Percentiles rank a stretch among this genome's conserved stretches.
These are phyloP conservation scores for Chouioia cunea DNA, from an alignment of 2,888 invertebrate species.

Conservation along the genomic window DNA sequence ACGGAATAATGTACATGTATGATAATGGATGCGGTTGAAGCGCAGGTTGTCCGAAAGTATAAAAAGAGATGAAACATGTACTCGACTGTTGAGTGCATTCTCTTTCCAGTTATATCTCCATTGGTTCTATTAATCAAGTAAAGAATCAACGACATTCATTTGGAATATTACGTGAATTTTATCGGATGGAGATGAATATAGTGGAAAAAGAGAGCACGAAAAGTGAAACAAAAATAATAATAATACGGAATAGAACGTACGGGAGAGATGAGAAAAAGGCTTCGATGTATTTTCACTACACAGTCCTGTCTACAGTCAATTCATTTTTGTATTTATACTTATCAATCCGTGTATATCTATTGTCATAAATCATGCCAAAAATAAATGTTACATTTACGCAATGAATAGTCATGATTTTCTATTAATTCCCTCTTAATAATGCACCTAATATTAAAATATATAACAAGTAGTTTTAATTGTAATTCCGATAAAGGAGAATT, in stretches of 20 bases:
- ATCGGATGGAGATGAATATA: too few species aligned
- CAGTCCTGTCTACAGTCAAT: slow-evolving; percentile 68
- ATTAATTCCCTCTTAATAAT: not conserved
- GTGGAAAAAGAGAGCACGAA: too few species aligned
- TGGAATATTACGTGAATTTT: too few species aligned
- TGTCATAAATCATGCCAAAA: slow-evolving; percentile 68
- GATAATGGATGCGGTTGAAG: slow-evolving; percentile 34
- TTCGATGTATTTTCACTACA: slow-evolving; percentile 67
- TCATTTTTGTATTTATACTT: slow-evolving; percentile 66
- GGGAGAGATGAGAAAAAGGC: slow-evolving; percentile 48
- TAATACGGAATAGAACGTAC: not conserved
- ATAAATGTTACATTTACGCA: slow-evolving; percentile 68
- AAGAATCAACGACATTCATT: too few species aligned
- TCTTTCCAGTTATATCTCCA: not conserved
- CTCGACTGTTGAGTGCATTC: slow-evolving; percentile 6
- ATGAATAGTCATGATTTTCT: slow-evolving; percentile 22
- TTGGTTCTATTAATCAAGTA: slow-evolving; percentile 8
- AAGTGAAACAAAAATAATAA: too few species aligned
- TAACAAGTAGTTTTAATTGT: too few species aligned
- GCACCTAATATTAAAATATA: not conserved
- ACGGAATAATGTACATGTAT: slow-evolving; percentile 34
- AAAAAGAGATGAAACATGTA: not conserved
- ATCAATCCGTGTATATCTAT: slow-evolving; percentile 60
- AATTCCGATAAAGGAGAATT: too few species aligned
- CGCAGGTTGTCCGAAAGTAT: slow-evolving; percentile 38